Base-by-base conservation (phyloP, 2,888 invertebrate genomes). In the Andrena minutula region DNA sequence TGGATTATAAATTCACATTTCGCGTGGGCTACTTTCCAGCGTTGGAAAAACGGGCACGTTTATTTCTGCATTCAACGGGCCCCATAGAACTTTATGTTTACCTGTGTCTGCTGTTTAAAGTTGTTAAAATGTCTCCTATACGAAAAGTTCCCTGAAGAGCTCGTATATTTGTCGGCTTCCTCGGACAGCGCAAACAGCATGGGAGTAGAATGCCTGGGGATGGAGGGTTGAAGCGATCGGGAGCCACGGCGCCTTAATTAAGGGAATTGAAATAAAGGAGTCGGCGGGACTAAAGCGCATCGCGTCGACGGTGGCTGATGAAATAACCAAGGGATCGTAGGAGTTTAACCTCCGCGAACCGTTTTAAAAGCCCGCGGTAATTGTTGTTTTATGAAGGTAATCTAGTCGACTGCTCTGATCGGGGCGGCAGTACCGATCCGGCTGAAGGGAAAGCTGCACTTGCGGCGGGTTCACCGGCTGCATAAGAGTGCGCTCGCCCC, bases 341-440 rank as follows among this genome's bases (percentile, higher is more conserved):
- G 70, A 26, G 66, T 83, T 75, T 75, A 86, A 79, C 64, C 64
- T 41, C 41, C 49, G 68, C 65, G 70, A 78, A 70, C 56, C 68
- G 61, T 86, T 82, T 86, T 71, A 83, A 83, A 86, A 83, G 82
- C 75, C 75, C 16, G 16, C 51, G 35, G 77, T 85, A 86, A 86
- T 87, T 86, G 83, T 86, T 83, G 86, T 86, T 88, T 86, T 81
- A 83, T 51, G 82, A 77, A 73, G 73, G 83, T 72, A 79, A 84
- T 86, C 78, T 68, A 32, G 47, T 23, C 63, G 65, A 61, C 6
- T 41, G 69, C 70, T 72, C 73, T 41, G 83, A 80, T 79, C 82
- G 23, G 75, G 26, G 4, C 49, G 56, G 73, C 71, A 76, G 75
- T 72, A 63, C 56, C 75, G 73, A 78, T 72, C 56, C 47, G 41